phyloP scores from a whole-genome alignment of 2,113 vertebrate genomes.

The Stercorarius parasiticus region DNA sequence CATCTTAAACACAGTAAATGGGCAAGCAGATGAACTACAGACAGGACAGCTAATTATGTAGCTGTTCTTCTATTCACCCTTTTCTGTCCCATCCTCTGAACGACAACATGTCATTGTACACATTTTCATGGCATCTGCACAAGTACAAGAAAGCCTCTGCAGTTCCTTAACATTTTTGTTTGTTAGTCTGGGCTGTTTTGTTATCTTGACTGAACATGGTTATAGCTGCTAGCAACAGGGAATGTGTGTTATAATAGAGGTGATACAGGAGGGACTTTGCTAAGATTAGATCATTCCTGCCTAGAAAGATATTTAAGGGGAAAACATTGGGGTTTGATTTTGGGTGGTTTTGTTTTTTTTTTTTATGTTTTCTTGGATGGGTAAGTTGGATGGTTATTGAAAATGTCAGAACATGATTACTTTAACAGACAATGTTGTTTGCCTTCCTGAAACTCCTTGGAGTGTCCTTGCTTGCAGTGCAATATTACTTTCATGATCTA shows the following conservation, averaged over 20 bases:
- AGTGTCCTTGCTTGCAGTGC: not conserved
- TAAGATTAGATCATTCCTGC: conserved; percentile 38
- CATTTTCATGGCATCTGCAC: not conserved
- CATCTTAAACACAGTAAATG: not conserved
- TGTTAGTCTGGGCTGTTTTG: not conserved
- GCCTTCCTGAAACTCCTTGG: conserved; percentile 4
- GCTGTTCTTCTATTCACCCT: not conserved
- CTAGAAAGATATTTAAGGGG: conserved; percentile 22
- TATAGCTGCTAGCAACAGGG: conserved; percentile 23
- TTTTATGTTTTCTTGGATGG: not conserved
- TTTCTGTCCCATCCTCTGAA: not conserved
- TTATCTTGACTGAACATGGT: not conserved
- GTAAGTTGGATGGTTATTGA: not conserved
- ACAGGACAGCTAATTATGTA: not conserved
- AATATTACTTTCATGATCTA: conserved; percentile 4
- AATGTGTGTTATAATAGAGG: not conserved
- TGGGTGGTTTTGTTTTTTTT: not conserved
- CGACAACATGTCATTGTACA: not conserved
- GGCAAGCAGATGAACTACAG: not conserved
- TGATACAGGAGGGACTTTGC: not conserved
- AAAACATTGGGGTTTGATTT: not conserved
- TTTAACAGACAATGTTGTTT: not conserved
- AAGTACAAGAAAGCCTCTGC: not conserved
- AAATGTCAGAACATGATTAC: not conserved
- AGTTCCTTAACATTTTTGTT: not conserved